These are phyloP conservation scores for Eidolon dupreanum DNA, from an alignment of 2,797 vertebrate species.

Conservation along the genomic window DNA sequence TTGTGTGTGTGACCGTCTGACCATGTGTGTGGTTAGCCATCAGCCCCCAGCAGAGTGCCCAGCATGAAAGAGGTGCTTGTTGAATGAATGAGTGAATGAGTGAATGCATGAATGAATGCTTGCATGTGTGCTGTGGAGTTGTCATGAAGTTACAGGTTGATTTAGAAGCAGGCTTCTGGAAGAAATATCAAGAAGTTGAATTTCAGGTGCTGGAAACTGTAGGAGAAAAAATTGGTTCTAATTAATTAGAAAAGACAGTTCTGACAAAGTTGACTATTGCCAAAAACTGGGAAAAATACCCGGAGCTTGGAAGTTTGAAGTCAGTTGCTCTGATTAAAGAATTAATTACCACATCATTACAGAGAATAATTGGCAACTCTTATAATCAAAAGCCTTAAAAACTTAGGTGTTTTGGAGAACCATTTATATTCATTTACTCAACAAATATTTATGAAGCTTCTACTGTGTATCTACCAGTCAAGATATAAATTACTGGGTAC, in stretches of 20 bases:
- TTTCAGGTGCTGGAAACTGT: not conserved
- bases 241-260: not conserved
- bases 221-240: not conserved
- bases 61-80: not conserved
- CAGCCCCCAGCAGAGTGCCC: not conserved
- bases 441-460: not conserved
- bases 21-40: not conserved
- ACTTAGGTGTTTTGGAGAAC: not conserved
- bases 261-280: not conserved
- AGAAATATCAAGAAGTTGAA: not conserved
- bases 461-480: not conserved
- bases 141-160: not conserved
- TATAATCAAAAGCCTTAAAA: constrained; percentile 11
- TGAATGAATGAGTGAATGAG: not conserved
- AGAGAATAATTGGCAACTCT: constrained; percentile 6
- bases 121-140: not conserved
- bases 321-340: not conserved
- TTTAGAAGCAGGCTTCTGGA: not conserved
- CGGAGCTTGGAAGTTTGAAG: not conserved
- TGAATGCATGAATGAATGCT: not conserved
- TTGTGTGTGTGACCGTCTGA: not conserved
- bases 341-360: not conserved
- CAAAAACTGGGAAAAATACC: not conserved
- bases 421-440: not conserved
- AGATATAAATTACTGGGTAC: not conserved